These are phyloP conservation scores for Idaea straminata DNA, from an alignment of 2,888 invertebrate genomes.

Conservation along the genomic window DNA sequence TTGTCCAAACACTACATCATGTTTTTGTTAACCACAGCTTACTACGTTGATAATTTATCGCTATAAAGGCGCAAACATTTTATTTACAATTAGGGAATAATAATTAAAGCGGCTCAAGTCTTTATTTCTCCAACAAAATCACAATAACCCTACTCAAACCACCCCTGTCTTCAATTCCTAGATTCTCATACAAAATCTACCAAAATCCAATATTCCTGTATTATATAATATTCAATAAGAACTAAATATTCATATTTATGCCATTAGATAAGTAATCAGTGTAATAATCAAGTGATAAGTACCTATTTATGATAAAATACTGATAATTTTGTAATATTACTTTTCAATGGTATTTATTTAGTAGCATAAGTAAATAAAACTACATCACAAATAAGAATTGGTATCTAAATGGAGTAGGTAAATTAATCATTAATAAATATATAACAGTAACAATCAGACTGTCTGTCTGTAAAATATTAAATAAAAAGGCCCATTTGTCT, in stretches of 20 bases:
- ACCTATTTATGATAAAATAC: not conserved
- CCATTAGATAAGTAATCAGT: slow-evolving; percentile 1
- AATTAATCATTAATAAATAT: no score
- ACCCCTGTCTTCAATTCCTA: not conserved
- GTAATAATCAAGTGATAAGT: not conserved
- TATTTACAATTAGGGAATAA: not conserved
- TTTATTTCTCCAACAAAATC: not conserved
- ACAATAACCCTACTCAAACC: not conserved
- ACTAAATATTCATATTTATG: not conserved
- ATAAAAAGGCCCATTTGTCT: no score
- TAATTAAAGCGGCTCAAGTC: no score
- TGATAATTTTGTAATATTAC: not conserved
- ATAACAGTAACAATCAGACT: no score
- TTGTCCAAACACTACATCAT: not conserved
- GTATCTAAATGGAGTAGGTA: no score
- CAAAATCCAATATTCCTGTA: not conserved
- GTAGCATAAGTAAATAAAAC: not conserved
- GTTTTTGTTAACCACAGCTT: not conserved
- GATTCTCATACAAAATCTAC: not conserved
- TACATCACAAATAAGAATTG: not conserved
- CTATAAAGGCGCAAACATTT: not conserved
- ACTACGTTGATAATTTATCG: not conserved
- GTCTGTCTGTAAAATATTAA: no score
- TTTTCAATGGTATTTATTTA: not conserved
- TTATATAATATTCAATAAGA: not conserved